Conservation (phyloP, 2,888 invertebrate genomes). For the Cosmopolites sordidus region DNA sequence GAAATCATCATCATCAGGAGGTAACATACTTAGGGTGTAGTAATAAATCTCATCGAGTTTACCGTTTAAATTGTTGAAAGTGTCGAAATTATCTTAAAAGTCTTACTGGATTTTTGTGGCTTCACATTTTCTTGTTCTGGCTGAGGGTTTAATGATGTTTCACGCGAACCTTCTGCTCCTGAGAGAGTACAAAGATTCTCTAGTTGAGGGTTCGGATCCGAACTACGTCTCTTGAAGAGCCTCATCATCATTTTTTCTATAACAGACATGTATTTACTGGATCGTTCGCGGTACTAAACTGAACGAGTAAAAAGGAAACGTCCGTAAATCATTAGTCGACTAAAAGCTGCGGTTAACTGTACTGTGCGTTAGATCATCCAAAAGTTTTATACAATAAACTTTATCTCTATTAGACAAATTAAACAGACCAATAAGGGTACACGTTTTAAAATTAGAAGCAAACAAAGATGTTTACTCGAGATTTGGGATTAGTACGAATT, state of each 20-base stretch:
- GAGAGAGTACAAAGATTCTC: conserved; percentile 49
- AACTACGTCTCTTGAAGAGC: conserved; percentile 53
- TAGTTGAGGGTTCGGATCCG: conserved; percentile 57
- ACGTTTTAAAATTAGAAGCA: not conserved
- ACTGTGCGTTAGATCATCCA: not conserved
- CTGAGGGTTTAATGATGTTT: conserved; percentile 15
- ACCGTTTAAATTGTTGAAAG: too few species aligned
- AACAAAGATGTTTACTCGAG: not conserved
- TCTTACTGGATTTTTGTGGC: conserved; percentile 32
- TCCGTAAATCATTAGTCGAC: too few species aligned
- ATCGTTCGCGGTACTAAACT: too few species aligned
- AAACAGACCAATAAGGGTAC: not conserved
- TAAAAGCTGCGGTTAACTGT: too few species aligned
- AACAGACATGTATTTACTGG: conserved; percentile 2
- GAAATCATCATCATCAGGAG: too few species aligned
- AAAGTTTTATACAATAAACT: not conserved
- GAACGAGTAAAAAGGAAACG: too few species aligned
- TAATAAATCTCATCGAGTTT: too few species aligned
- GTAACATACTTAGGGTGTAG: too few species aligned
- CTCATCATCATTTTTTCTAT: conserved; percentile 45
- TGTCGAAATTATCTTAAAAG: not conserved
- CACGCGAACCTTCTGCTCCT: conserved; percentile 27
- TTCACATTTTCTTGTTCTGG: conserved; percentile 28
- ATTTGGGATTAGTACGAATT: not conserved
- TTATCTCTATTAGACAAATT: not conserved